These are phyloP conservation scores for Xestia rhomboidea DNA, from an alignment of 2,888 invertebrate species.

Conservation along the genomic window DNA sequence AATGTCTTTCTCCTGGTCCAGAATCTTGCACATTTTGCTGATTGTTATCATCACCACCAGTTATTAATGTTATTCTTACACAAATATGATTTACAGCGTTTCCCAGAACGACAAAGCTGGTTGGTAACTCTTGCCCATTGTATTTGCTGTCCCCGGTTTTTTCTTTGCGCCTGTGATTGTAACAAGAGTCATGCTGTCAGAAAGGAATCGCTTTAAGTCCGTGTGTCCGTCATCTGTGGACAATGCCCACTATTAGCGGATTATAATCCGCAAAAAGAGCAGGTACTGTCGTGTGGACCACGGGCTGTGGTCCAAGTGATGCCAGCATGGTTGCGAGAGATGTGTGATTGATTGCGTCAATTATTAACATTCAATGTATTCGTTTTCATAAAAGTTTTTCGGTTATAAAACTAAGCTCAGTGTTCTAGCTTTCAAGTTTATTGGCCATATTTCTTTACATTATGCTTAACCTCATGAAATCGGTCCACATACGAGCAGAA, in stretches of 20 bases:
- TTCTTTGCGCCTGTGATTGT: conserved; percentile 62
- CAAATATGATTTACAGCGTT: conserved; percentile 85
- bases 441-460: not conserved
- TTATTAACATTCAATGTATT: conserved; percentile 2
- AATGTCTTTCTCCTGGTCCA: conserved; percentile 39
- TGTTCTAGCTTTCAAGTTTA: not conserved
- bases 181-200: conserved; percentile 73
- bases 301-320: conserved; percentile 65
- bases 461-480: not conserved
- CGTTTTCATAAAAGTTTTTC: not conserved
- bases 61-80: conserved; percentile 75
- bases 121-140: conserved; percentile 86
- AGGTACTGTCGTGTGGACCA: conserved; percentile 78
- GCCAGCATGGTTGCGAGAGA: not conserved
- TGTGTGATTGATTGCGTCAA: conserved; percentile 2
- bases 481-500: not conserved
- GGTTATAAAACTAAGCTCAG: not conserved
- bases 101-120: conserved; percentile 78
- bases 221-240: conserved; percentile 85
- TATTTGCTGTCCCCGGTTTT: conserved; percentile 70
- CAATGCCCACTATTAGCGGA: conserved; percentile 90
- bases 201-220: conserved; percentile 77
- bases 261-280: conserved; percentile 89
- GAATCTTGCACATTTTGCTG: conserved; percentile 64
- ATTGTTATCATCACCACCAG: conserved; percentile 63